phyloP scores from a whole-genome alignment of 2,888 invertebrate genomes.

The Heliconius aoede region DNA sequence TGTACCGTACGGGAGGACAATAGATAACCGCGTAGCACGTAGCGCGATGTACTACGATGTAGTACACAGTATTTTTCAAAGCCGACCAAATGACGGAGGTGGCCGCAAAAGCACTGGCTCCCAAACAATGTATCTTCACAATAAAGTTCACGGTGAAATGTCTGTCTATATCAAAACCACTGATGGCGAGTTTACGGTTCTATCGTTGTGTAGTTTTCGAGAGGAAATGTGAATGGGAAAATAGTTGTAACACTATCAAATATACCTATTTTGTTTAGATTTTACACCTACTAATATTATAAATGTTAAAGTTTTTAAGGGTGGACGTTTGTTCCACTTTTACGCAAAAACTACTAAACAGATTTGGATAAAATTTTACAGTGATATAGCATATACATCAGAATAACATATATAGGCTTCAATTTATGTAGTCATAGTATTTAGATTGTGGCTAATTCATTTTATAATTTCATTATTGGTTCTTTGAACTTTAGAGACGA shows the following conservation, averaged over 20 bases:
- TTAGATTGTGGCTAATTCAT: no score
- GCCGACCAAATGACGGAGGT: slow-evolving; percentile 47
- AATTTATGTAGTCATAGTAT: no score
- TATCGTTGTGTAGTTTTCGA: slow-evolving; percentile 16
- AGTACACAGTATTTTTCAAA: slow-evolving; percentile 50
- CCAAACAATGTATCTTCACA: slow-evolving; percentile 47
- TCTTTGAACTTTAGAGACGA: no score
- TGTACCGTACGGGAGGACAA: slow-evolving; percentile 51
- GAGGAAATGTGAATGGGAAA: not conserved
- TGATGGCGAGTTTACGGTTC: slow-evolving; percentile 32
- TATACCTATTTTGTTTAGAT: not conserved
- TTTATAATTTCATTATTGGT: no score
- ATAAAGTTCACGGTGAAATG: slow-evolving; percentile 45
- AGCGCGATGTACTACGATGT: slow-evolving; percentile 8
- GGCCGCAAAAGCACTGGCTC: slow-evolving; percentile 45
- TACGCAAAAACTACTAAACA: no score
- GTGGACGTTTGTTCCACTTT: no score
- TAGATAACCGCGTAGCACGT: slow-evolving; percentile 48
- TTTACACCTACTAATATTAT: not conserved
- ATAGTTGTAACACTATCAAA: not conserved
- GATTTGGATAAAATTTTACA: no score
- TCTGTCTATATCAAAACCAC: slow-evolving; percentile 40
- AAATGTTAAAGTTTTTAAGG: no score
- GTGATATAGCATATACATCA: no score
- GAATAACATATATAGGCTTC: no score